Percentiles rank a stretch among this genome's conserved stretches.
Conservation (phyloP, 2,888 invertebrate species). For the Helobdella robusta region DNA sequence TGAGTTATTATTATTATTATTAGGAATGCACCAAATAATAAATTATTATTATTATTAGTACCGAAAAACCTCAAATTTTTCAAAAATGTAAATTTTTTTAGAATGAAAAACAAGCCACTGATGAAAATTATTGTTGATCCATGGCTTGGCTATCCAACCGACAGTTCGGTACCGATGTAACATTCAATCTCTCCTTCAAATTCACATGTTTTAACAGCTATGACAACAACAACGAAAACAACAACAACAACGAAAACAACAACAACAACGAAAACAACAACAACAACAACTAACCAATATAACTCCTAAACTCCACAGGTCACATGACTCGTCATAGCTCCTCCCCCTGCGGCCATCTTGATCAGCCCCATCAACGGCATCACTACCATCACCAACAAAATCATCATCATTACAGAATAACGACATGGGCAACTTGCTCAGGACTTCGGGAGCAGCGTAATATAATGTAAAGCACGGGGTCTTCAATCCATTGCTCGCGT, state of each 20-base stretch:
- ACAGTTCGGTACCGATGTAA: no score
- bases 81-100: no score
- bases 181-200: no score
- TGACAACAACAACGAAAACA: no score
- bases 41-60: not conserved
- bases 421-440: slow-evolving; percentile 56
- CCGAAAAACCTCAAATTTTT: not conserved
- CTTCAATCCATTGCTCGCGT: slow-evolving; percentile 41
- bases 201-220: no score
- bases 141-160: no score
- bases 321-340: slow-evolving; percentile 78
- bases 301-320: slow-evolving; percentile 90
- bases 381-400: not conserved
- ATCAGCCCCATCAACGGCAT: not conserved
- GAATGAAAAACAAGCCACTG: no score
- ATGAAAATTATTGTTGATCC: no score
- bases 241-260: no score
- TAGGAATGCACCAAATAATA: not conserved
- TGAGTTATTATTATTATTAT: not conserved
- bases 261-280: no score
- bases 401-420: slow-evolving; percentile 6
- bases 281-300: slow-evolving; percentile 59
- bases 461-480: slow-evolving; percentile 88
- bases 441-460: slow-evolving; percentile 90
- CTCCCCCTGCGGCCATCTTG: slow-evolving; percentile 35